Evolutionary conservation across 2,888 invertebrate genomes (phyloP).

Genomic region (Aphidoletes aphidimyza): DNA sequence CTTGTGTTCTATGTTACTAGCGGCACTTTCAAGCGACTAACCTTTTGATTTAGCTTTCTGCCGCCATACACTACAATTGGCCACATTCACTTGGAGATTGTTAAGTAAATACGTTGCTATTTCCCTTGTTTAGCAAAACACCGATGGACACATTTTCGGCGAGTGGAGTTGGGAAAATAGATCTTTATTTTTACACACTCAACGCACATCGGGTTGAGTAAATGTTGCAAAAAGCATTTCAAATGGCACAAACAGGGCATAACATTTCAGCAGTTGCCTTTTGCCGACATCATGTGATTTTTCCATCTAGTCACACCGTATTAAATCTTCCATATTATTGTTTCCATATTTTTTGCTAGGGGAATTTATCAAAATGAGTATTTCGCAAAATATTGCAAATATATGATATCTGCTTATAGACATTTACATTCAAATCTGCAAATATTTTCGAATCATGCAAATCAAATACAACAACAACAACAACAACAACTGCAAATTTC

Average conservation of each 20-base stretch:
- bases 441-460: too few species aligned
- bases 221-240: neutral
- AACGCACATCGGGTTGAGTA: neutral
- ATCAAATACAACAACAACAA: too few species aligned
- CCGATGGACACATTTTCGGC: neutral
- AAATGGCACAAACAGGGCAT: neutral
- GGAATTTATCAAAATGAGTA: too few species aligned
- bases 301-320: neutral
- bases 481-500: too few species aligned
- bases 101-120: slow-evolving; percentile 30
- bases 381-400: too few species aligned
- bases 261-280: neutral
- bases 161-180: too few species aligned
- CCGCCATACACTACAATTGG: neutral
- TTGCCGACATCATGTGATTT: neutral
- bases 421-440: too few species aligned
- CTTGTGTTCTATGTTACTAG: neutral
- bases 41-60: neutral
- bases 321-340: neutral
- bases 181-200: neutral
- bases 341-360: neutral
- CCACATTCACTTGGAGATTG: neutral
- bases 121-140: slow-evolving; percentile 4
- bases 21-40: neutral
- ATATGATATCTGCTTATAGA: too few species aligned